Evolutionary conservation across 2,888 invertebrate species (phyloP), one percentile per base, ranked within the genome.

Genomic region (Athalia circularis): DNA sequence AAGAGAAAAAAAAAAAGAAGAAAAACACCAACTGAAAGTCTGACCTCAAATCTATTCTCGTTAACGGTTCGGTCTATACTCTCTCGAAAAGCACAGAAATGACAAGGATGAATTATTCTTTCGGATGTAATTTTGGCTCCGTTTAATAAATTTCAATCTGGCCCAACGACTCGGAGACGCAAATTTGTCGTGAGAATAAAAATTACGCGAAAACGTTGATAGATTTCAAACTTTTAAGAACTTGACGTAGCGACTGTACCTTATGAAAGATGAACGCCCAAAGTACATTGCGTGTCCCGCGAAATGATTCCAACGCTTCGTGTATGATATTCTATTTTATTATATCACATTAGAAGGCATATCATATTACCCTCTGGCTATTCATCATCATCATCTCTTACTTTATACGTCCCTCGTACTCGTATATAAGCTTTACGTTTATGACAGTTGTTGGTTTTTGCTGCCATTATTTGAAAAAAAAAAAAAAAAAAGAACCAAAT

Each of bases 271-370:
- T 75, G 9, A 15, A 62, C 29, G 29, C 29, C 62, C 75, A 75
- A 75, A 75, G 75, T 48, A 75, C 52, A 48, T 75, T 75, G 75
- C 75, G 75, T 75, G 64, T 62, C 62, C 29, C 75, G 75, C 75
- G 50, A 75, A 29, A 75, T 75, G 62, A 75, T 62, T 75, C 50
- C 75, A 75, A 13, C 75, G 72, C 59, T 72, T 59, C 43, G 52
- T 7, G 52, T 7, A 59, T 67, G 50, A 62, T 75, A 61, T 75
- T 64, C 75, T 64, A 75, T 75, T 75, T 75, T 62, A 64, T 75
- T 75, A 75, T 45, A 61, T 29, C 75, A 62, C 62, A 62, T 75
- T 75, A 62, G 62, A 75, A 62, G 62, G 61, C 52, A 11, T 52
- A 52, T 11, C 8, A 9, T 11, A 52, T 11, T 52, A 52, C 52